These are phyloP conservation scores for Heliconius sara DNA, from an alignment of 2,888 invertebrate genomes.

Conservation along the genomic window DNA sequence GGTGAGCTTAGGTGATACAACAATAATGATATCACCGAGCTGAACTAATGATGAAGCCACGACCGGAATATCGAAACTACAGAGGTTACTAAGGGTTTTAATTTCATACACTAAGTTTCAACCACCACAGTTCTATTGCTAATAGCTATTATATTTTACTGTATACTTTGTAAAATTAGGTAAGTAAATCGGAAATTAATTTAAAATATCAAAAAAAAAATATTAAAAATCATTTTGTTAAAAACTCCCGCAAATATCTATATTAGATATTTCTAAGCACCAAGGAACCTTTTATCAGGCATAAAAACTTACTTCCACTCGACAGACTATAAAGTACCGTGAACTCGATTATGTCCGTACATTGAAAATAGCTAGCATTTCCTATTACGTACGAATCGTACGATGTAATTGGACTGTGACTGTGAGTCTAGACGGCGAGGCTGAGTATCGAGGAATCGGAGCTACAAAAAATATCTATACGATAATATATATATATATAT, in stretches of 20 bases:
- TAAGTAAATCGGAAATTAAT: no score
- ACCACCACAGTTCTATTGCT: no score
- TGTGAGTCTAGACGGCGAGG: conserved; percentile 25
- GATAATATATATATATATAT: neutral
- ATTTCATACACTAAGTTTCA: no score
- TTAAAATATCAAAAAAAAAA: neutral
- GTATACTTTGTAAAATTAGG: no score
- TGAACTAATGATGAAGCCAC: no score
- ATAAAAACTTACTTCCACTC: conserved; percentile 10
- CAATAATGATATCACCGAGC: no score
- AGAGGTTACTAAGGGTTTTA: no score
- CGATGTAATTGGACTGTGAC: conserved; percentile 27
- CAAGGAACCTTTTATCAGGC: neutral
- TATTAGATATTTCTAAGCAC: neutral
- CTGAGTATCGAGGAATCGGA: conserved; percentile 8
- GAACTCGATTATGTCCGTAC: conserved; percentile 16
- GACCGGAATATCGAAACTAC: no score
- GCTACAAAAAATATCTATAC: conserved; percentile 6
- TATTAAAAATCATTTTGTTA: neutral
- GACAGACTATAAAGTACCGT: neutral
- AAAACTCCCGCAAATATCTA: neutral
- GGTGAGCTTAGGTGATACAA: no score
- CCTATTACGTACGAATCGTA: conserved; percentile 17
- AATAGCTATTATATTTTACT: no score
- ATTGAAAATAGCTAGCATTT: conserved; percentile 18